These are phyloP conservation scores for Colinus virginianus DNA, from an alignment of 2,113 vertebrate genomes.

Conservation along the genomic window DNA sequence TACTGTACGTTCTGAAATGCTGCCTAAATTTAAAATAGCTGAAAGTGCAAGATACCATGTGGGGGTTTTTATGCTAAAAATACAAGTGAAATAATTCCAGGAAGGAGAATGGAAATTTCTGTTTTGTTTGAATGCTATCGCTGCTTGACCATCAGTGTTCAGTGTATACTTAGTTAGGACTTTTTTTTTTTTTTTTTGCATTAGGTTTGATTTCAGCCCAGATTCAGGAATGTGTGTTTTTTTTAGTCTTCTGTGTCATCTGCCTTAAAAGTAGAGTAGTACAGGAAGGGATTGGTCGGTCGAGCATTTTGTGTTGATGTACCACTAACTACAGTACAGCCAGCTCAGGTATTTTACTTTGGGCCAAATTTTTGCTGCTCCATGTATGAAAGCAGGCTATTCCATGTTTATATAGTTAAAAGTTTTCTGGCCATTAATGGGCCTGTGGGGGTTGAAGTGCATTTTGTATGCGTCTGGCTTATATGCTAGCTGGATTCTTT, in stretches of 20 bases:
- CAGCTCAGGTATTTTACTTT: not conserved
- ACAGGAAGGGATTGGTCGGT: not conserved
- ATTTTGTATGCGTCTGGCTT: not conserved
- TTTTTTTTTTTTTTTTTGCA: not conserved
- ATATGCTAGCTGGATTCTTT: not conserved
- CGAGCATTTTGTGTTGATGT: not conserved
- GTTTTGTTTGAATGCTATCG: not conserved
- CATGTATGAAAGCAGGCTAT: not conserved
- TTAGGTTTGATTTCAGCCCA: not conserved
- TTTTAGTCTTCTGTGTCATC: not conserved
- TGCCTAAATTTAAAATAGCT: slow-evolving; percentile 33
- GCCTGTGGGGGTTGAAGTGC: not conserved
- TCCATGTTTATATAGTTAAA: not conserved
- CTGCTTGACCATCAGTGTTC: not conserved
- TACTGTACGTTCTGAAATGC: slow-evolving; percentile 18
- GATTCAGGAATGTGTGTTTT: rapidly evolving
- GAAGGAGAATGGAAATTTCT: not conserved
- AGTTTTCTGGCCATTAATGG: not conserved
- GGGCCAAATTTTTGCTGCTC: not conserved
- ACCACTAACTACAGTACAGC: not conserved
- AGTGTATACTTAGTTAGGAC: not conserved
- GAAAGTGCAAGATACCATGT: not conserved
- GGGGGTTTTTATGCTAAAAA: slow-evolving; percentile 52
- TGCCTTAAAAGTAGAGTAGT: not conserved
- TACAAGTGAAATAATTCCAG: not conserved